Conservation (phyloP, 2,888 invertebrate species). For the Pycnomerus fuliginosus region DNA sequence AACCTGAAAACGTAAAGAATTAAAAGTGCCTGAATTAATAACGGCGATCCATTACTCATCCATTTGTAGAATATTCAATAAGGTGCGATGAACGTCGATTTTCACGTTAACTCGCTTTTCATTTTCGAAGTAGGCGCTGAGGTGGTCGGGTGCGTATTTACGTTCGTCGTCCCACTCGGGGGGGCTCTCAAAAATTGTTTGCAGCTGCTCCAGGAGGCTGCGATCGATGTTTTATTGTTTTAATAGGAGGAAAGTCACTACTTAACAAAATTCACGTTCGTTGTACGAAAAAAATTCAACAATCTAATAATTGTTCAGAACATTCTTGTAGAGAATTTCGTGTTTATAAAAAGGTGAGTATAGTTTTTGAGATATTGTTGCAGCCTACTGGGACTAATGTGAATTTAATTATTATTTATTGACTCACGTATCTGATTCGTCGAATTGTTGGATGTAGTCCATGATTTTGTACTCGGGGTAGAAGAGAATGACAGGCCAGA, state of each 20-base stretch:
- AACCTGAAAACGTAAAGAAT: conserved; percentile 53
- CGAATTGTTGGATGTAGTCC: conserved; percentile 82
- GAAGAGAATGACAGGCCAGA: conserved; percentile 86
- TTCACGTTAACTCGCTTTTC: conserved; percentile 59
- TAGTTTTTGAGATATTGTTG: too few species aligned
- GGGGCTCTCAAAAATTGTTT: conserved; percentile 66
- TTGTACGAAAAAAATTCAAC: too few species aligned
- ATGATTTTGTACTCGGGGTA: conserved; percentile 88
- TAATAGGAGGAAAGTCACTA: too few species aligned
- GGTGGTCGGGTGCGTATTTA: conserved; percentile 61
- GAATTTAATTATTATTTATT: too few species aligned
- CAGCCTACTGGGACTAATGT: too few species aligned
- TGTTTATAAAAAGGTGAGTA: too few species aligned
- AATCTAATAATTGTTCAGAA: too few species aligned
- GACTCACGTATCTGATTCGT: conserved; percentile 67
- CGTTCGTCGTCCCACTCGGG: conserved; percentile 70
- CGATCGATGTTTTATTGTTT: too few species aligned
- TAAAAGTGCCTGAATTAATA: conserved; percentile 2
- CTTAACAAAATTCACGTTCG: too few species aligned
- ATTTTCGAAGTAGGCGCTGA: conserved; percentile 77
- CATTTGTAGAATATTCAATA: conserved; percentile 60
- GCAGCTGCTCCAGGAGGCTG: conserved; percentile 63
- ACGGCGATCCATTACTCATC: conserved; percentile 53
- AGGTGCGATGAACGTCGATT: conserved; percentile 57
- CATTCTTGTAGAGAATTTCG: too few species aligned